Conservation (phyloP, 2,888 invertebrate genomes). For the Acronicta aceris region DNA sequence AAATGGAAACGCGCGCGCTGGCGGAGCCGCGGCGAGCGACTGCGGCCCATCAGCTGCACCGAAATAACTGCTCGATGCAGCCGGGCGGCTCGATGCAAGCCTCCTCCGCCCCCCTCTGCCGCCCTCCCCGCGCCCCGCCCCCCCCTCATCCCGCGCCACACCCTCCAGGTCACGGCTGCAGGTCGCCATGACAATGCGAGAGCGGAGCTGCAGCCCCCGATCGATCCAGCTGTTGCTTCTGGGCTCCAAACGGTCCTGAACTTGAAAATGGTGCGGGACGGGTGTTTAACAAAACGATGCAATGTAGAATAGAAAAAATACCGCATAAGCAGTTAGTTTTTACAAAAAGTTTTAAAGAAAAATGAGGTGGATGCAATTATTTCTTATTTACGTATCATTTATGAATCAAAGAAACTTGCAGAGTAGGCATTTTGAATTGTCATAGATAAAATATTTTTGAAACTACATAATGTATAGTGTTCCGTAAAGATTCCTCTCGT, state of each 20-base stretch:
- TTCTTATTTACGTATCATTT: conserved; percentile 7
- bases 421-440: neutral
- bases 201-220: conserved; percentile 71
- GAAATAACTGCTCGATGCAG: conserved; percentile 88
- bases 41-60: conserved; percentile 83
- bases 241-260: conserved; percentile 71
- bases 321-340: neutral
- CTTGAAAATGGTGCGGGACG: conserved; percentile 57
- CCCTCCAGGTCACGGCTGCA: conserved; percentile 85
- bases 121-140: conserved; percentile 40
- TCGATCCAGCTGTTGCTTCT: conserved; percentile 86
- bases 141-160: conserved; percentile 47
- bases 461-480: neutral
- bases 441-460: neutral
- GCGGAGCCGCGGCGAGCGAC: conserved; percentile 81
- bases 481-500: conserved; percentile 8
- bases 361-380: neutral
- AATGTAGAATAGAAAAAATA: conserved; percentile 3
- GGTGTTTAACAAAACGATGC: conserved; percentile 20
- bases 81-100: conserved; percentile 85
- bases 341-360: conserved; percentile 3
- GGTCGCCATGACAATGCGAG: conserved; percentile 72
- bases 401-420: conserved; percentile 9
- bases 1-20: conserved; percentile 76
- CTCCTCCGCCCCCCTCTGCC: conserved; percentile 58